Conservation (phyloP, 2,797 vertebrate species). For the Acestrorhynchus altus region DNA sequence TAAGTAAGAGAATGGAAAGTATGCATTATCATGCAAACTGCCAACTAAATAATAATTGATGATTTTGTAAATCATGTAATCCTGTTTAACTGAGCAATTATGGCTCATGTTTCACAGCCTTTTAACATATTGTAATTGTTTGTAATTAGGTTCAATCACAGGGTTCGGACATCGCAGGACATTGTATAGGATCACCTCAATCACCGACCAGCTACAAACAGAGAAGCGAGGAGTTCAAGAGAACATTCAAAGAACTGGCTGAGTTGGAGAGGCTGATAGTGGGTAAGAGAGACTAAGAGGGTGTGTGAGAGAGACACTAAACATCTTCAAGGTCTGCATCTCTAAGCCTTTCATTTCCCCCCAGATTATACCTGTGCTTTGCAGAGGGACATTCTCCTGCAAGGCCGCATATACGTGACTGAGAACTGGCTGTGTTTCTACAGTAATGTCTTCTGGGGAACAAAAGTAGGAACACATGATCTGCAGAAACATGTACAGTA, state of each 20-base stretch:
- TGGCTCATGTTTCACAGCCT: too few species aligned
- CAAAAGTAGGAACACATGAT: conserved; percentile 78
- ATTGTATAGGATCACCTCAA: conserved; percentile 72
- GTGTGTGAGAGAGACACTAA: not conserved
- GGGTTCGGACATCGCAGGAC: conserved; percentile 38
- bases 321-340: not conserved
- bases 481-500: not conserved
- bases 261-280: conserved; percentile 87
- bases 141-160: conserved; percentile 12
- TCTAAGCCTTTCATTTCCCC: not conserved
- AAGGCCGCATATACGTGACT: conserved; percentile 90
- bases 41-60: too few species aligned
- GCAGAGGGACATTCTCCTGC: conserved; percentile 92
- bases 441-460: conserved; percentile 95
- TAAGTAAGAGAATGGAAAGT: too few species aligned
- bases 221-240: conserved; percentile 89
- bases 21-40: too few species aligned
- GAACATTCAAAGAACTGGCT: conserved; percentile 87
- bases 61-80: too few species aligned
- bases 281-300: conserved; percentile 77
- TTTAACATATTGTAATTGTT: not conserved
- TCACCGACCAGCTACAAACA: conserved; percentile 88
- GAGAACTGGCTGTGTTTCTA: conserved; percentile 94
- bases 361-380: conserved; percentile 93
- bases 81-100: too few species aligned